Evolutionary conservation across 2,797 vertebrate genomes (phyloP).

Genomic region (Xiphophorus birchmanni): DNA sequence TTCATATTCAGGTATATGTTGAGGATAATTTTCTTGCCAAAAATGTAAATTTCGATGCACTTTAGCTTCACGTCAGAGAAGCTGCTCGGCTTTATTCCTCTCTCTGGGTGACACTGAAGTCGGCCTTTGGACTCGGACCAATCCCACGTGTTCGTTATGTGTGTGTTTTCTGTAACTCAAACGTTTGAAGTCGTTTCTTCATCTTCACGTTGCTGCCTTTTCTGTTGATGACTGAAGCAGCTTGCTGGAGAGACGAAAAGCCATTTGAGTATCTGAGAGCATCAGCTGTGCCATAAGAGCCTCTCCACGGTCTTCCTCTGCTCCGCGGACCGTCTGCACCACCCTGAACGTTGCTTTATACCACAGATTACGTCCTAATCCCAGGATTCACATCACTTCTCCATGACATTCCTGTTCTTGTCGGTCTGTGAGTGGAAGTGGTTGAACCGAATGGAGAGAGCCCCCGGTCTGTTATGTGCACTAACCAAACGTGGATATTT

Average conservation of each 20-base stretch:
- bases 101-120: slow-evolving; percentile 37
- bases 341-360: neutral
- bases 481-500: slow-evolving; percentile 65
- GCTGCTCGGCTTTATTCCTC: slow-evolving; percentile 18
- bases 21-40: slow-evolving; percentile 6
- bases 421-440: slow-evolving; percentile 25
- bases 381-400: slow-evolving; percentile 29
- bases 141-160: slow-evolving; percentile 26
- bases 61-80: slow-evolving; percentile 20
- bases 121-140: slow-evolving; percentile 62
- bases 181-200: slow-evolving; percentile 48
- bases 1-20: neutral
- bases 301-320: slow-evolving; percentile 22
- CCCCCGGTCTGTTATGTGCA: slow-evolving; percentile 53
- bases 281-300: slow-evolving; percentile 58
- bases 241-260: slow-evolving; percentile 35
- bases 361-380: slow-evolving; percentile 6
- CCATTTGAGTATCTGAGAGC: slow-evolving; percentile 23
- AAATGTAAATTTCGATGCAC: slow-evolving; percentile 4
- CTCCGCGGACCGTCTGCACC: neutral
- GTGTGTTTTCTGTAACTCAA: slow-evolving; percentile 43
- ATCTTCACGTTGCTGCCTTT: slow-evolving; percentile 68
- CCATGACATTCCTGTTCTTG: slow-evolving; percentile 34
- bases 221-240: slow-evolving; percentile 52
- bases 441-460: slow-evolving; percentile 31